Conservation (phyloP, 2,113 vertebrate species). For the Phrynosoma platyrhinos region DNA sequence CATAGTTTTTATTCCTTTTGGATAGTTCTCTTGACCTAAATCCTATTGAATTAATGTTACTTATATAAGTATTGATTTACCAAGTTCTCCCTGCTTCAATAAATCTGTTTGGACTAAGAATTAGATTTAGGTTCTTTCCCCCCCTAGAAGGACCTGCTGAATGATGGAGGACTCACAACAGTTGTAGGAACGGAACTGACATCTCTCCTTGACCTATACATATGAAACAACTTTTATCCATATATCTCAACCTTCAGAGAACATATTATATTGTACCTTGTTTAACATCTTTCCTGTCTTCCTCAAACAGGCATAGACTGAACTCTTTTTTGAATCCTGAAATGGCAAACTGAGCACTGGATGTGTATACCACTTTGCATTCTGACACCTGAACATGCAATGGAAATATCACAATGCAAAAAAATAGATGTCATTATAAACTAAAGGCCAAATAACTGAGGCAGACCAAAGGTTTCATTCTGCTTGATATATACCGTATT, state of each 20-base stretch:
- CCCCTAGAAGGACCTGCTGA: too few species aligned
- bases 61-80: too few species aligned
- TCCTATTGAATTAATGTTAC: too few species aligned
- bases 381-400: background rate
- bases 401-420: background rate
- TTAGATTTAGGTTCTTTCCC: too few species aligned
- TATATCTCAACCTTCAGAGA: background rate
- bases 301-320: background rate
- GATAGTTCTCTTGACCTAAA: too few species aligned
- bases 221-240: background rate
- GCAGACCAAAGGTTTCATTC: conserved; percentile 38
- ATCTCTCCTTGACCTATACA: background rate
- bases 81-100: too few species aligned
- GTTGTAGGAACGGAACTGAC: too few species aligned
- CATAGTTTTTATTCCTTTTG: background rate
- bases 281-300: background rate
- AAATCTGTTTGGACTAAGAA: too few species aligned
- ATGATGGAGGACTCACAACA: background rate
- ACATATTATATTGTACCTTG: background rate
- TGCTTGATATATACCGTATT: rapidly evolving
- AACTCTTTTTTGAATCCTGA: background rate
- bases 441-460: background rate
- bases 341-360: background rate
- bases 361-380: background rate
- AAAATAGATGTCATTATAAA: background rate